These are phyloP conservation scores for Cettia cetti DNA, from an alignment of 2,113 vertebrate species.

Conservation along the genomic window DNA sequence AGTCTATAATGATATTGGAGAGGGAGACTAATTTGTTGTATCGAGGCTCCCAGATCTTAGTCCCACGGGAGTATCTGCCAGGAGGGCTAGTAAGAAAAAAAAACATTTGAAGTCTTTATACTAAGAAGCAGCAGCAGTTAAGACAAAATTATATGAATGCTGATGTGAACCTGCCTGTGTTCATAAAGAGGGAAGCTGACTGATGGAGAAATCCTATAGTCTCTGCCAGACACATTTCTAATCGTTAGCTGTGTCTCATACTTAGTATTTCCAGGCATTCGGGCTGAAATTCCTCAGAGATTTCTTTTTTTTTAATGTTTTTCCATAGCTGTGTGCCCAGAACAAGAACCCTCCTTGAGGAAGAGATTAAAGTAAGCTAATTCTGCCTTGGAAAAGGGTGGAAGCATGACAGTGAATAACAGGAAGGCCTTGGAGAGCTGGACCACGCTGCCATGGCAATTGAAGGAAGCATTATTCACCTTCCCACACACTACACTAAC, in stretches of 20 bases:
- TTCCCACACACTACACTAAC: background rate
- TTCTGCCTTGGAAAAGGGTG: constrained; percentile 8
- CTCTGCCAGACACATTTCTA: background rate
- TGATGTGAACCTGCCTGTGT: background rate
- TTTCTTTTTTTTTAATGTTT: background rate
- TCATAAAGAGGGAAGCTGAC: background rate
- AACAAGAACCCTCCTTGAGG: background rate
- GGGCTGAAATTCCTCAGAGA: background rate
- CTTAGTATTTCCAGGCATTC: constrained; percentile 18
- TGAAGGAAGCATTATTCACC: background rate
- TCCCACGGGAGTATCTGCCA: background rate
- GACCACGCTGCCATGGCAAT: background rate
- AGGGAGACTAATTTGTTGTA: background rate
- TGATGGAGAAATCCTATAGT: background rate
- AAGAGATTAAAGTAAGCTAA: constrained; percentile 15
- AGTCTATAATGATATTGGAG: background rate
- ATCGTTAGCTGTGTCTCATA: background rate
- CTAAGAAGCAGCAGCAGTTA: background rate
- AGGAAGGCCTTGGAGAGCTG: constrained; percentile 10
- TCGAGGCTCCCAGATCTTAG: background rate
- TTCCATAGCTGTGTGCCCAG: background rate
- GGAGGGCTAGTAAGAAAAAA: background rate
- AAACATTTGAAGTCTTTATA: background rate
- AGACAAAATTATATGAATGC: background rate
- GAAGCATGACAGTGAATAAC: constrained; percentile 3